Evolutionary conservation across 2,113 vertebrate species (phyloP).

Genomic region (Buteo buteo): DNA sequence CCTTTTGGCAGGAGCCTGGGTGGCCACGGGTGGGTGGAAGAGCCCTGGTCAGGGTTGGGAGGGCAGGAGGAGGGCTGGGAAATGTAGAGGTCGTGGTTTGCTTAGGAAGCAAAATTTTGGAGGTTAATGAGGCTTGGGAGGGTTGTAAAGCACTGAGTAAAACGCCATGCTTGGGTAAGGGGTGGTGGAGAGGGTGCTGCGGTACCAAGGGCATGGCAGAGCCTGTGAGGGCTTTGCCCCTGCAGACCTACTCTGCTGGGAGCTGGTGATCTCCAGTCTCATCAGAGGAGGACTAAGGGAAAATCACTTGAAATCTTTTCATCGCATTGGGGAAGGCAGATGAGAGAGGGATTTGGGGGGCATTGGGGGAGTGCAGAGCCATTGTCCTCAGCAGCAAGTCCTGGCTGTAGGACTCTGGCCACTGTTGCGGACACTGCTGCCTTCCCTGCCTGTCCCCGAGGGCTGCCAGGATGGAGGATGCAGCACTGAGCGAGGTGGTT

Average conservation of each 20-base stretch:
- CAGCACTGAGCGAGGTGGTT: neutral
- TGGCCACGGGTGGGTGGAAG: neutral
- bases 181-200: neutral
- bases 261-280: neutral
- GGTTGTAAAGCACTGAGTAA: neutral
- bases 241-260: neutral
- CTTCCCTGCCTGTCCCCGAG: neutral
- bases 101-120: neutral
- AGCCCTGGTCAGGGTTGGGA: neutral
- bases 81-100: neutral
- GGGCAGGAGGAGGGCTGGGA: neutral
- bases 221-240: neutral
- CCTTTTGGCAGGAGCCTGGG: neutral
- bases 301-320: neutral
- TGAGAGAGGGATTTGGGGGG: neutral
- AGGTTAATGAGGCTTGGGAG: neutral
- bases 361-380: neutral
- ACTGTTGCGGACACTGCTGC: neutral
- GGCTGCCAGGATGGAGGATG: neutral
- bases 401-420: neutral
- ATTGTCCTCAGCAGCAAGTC: neutral
- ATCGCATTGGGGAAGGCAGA: neutral
- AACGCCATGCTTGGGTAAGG: neutral
- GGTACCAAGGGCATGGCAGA: neutral
- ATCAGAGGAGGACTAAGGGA: neutral